These are phyloP conservation scores for Anthoptus insignis DNA, from an alignment of 2,888 invertebrate species.

Conservation along the genomic window DNA sequence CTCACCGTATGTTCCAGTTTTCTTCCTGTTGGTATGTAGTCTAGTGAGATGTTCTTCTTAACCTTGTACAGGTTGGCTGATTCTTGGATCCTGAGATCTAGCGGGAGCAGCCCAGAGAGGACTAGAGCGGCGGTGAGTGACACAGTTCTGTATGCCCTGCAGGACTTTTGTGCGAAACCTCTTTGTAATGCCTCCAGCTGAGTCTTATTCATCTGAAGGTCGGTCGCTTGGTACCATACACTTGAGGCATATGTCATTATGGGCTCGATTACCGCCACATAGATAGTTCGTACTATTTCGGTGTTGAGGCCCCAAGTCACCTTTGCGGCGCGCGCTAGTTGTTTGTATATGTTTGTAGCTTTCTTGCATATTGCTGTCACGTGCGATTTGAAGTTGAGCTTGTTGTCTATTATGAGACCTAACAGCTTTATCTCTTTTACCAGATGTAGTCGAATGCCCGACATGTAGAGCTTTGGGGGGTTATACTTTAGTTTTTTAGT, in stretches of 20 bases:
- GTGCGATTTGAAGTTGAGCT: not conserved
- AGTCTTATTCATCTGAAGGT: not conserved
- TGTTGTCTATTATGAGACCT: constrained; percentile 2
- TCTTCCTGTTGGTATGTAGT: not conserved
- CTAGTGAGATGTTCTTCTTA: not conserved
- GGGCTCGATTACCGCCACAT: constrained; percentile 6
- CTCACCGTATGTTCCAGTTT: not conserved
- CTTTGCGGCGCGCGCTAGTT: not conserved
- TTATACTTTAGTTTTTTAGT: not conserved
- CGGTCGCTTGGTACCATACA: constrained; percentile 8
- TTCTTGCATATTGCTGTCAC: not conserved
- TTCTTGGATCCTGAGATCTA: not conserved
- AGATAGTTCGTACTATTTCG: constrained; percentile 8
- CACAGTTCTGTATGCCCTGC: constrained; percentile 1
- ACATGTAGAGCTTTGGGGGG: not conserved
- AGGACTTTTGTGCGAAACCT: constrained; percentile 7
- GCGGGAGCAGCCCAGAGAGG: not conserved
- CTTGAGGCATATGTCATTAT: constrained; percentile 16
- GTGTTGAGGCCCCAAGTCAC: not conserved
- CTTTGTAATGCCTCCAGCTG: constrained; percentile 3
- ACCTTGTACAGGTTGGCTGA: not conserved
- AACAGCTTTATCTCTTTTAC: not conserved
- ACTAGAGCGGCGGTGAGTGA: constrained; percentile 6
- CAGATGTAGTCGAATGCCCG: not conserved
- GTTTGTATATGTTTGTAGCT: not conserved